phyloP scores from a whole-genome alignment of 2,888 invertebrate genomes.

The Drosophila neonasuta region DNA sequence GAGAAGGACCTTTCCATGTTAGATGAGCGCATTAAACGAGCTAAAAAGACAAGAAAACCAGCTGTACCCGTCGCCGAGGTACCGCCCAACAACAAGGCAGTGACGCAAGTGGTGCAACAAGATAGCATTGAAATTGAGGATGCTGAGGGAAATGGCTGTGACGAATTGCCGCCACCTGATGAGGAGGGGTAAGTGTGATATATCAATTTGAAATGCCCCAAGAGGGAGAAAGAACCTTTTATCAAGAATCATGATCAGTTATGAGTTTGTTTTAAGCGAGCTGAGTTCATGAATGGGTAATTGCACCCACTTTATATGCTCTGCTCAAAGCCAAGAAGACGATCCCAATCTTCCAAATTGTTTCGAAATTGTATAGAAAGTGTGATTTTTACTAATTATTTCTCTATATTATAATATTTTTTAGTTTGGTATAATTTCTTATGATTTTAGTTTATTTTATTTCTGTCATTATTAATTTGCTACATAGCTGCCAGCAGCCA shows the following conservation, averaged over 20 bases:
- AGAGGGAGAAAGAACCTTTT: not conserved
- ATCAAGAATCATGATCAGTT: conserved; percentile 6
- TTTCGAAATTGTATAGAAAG: conserved; percentile 2
- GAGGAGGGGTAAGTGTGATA: conserved; percentile 72
- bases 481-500: conserved; percentile 49
- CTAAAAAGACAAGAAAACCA: conserved; percentile 86
- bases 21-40: conserved; percentile 97
- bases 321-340: conserved; percentile 2
- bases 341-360: not conserved
- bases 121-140: conserved; percentile 82
- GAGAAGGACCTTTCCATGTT: conserved; percentile 97
- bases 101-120: conserved; percentile 70
- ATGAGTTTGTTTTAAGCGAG: conserved; percentile 5
- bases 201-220: not conserved
- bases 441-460: conserved; percentile 48
- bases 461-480: conserved; percentile 37
- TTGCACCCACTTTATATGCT: not conserved
- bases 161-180: conserved; percentile 79
- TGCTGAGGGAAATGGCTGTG: conserved; percentile 80
- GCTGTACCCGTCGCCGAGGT: conserved; percentile 81
- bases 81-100: conserved; percentile 68
- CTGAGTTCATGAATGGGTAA: conserved; percentile 6
- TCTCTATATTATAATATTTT: conserved; percentile 9
- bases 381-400: not conserved
- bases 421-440: conserved; percentile 40